A percentile compares a stretch with the other conserved stretches of the same genome.
Conservation (phyloP, 2,113 vertebrate genomes). For the Indicator indicator region DNA sequence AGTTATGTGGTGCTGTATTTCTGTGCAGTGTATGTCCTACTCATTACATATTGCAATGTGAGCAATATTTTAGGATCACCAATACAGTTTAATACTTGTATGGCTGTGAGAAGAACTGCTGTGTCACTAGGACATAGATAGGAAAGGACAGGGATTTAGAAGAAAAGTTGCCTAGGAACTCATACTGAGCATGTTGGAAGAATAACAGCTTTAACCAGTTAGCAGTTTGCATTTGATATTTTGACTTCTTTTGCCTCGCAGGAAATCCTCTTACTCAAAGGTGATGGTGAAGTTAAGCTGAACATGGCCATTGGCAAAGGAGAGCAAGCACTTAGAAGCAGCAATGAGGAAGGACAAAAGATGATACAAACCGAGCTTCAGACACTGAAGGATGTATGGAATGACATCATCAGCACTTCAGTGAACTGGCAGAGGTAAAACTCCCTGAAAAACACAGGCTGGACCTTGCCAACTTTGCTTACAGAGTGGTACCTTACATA, state of each 20-base stretch:
- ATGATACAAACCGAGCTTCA: constrained; percentile 86
- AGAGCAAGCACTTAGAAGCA: constrained; percentile 86
- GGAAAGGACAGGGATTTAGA: background rate
- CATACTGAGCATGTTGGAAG: background rate
- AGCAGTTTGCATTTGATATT: background rate
- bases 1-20: background rate
- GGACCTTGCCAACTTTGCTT: background rate
- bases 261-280: constrained; percentile 97
- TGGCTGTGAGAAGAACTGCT: background rate
- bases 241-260: constrained; percentile 59
- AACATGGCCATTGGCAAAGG: constrained; percentile 96
- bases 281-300: constrained; percentile 94
- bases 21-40: background rate
- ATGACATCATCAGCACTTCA: constrained; percentile 82
- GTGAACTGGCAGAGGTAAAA: constrained; percentile 89
- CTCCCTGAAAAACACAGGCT: background rate
- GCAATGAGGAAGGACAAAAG: constrained; percentile 84
- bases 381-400: constrained; percentile 87
- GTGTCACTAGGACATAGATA: background rate
- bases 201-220: background rate
- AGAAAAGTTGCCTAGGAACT: background rate
- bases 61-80: background rate
- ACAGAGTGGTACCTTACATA: background rate
- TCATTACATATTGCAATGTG: background rate
- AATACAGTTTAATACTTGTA: background rate